Base-by-base conservation (phyloP, 2,797 vertebrate species). In the Euthynnus affinis region DNA sequence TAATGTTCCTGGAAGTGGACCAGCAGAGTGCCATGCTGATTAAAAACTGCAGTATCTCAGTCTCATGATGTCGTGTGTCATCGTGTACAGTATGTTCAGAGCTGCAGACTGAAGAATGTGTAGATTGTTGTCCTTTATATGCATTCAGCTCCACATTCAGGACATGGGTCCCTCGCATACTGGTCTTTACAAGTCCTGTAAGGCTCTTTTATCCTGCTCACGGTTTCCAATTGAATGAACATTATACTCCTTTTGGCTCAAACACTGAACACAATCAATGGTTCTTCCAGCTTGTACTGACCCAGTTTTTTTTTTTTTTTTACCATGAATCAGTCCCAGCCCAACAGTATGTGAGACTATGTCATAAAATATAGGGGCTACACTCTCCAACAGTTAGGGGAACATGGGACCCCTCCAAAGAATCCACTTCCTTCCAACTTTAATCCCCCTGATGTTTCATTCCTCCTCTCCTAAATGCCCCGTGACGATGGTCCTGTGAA, bases 351-450 rank as follows among this genome's bases (percentile, higher is more conserved):
- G 56, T 9, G 55, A 78, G 71, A 49, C 68, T 46, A 20, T 75
- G 83, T 86, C 76, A 56, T 91, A 86, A 89, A 90, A 84, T 74
- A 71, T 69, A 64, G 60, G 84, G 81, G 73, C 84, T 71, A 65
- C 74, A 27, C 78, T 76, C 65, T 84, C 68, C 72, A 81, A 48
- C 75, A 44, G 65, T 22, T 46, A 77, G 66, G 81, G 80, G 71
- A 79, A 78, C 83, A 46, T 70, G 87, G 88, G 80, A 86, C 89
- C 83, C 74, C 84, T 86, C 86, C 70, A 83, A 86, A 86, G 72
- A 88, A 79, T 82, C 67, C 20, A 78, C 89, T 87, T 91, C 87
- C 88, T 88, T 88, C 87, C 87, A 91, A 81, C 78, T 84, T 81
- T 84, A 88, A 89, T 90, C 82, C 86, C 89, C 79, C 71, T 32